Base-by-base conservation (phyloP, 2,113 vertebrate genomes). In the Ceyx margarethae region DNA sequence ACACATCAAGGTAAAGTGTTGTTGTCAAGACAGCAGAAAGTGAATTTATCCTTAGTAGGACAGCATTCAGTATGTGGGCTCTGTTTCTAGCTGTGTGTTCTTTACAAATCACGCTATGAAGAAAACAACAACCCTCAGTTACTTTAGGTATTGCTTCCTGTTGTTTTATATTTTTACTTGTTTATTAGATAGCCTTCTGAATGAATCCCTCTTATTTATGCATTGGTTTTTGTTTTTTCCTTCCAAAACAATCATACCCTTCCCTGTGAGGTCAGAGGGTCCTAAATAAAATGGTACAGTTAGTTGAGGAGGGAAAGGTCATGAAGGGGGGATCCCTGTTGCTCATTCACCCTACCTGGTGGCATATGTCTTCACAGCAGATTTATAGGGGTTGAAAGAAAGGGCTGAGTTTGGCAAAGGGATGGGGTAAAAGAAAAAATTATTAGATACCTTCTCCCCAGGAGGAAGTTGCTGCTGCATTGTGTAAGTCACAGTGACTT, bases 371-470 rank as follows among this genome's bases (percentile, higher is more conserved):
- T 68, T 88, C 66, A 73, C 45, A 81, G 69, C 16, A 84, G 81
- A 91, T 90, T 94, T 91, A 85, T 81, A 74, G 57, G 61, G 80
- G 50, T 78, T 91, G 62, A 42, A 73, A 65, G 54, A 89, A 81
- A 64, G 79, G 87, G 28, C 25, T 75, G 82, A 69, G 42, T 64
- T 72, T 93, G 46, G 81, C 37, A 94, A 88, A 93, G 50, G 66
- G 42, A 90, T 10, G 29, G 50, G 58, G 58, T 86, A 80, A 89
- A 90, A 29, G 20, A 19, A 94, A 90, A 94, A 67, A 90, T 19
- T 84, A 67, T 88, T 64, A 81, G 57, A 67, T 84, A 72, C 18
- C 8, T 45, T 15, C 67, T 91, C 45, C 66, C 66, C 71, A 92
- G 40, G 74, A 91, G 69, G 62, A 40, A 90, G 66, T 60, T 74